Evolutionary conservation across 2,797 vertebrate species (phyloP).

Genomic region (Chlorospingus semifuscus): DNA sequence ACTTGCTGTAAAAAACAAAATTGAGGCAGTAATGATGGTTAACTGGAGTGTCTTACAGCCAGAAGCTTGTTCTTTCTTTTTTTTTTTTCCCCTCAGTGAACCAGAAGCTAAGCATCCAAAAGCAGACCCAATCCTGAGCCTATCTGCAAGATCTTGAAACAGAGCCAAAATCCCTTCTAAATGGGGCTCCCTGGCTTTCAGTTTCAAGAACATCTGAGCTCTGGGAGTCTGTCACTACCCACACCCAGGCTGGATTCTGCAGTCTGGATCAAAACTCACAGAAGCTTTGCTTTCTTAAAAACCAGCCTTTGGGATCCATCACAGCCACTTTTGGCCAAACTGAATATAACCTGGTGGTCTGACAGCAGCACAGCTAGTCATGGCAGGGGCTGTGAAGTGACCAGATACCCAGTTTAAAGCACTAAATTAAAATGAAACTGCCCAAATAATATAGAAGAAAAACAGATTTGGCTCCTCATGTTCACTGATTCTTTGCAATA

Average conservation of each 20-base stretch:
- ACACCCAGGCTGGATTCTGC: slow-evolving; percentile 21
- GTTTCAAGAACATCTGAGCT: slow-evolving; percentile 40
- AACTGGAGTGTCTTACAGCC: not conserved
- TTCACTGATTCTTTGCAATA: not conserved
- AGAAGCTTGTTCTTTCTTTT: not conserved
- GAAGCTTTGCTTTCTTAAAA: slow-evolving; percentile 44
- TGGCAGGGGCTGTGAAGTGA: not conserved
- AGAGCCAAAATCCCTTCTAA: slow-evolving; percentile 36
- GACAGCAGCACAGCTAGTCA: not conserved
- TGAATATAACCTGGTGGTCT: not conserved
- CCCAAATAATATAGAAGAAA: not conserved
- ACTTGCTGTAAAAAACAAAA: not conserved
- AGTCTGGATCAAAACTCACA: slow-evolving; percentile 24
- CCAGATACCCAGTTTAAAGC: not conserved
- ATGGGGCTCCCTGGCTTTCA: slow-evolving; percentile 30
- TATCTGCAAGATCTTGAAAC: slow-evolving; percentile 8
- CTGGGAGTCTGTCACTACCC: slow-evolving; percentile 35
- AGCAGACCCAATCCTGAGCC: not conserved
- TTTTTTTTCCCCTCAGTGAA: not conserved
- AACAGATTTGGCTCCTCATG: not conserved
- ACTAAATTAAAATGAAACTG: not conserved
- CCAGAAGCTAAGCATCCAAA: not conserved
- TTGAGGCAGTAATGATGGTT: not conserved
- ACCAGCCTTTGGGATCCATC: not conserved
- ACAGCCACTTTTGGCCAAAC: not conserved